phyloP scores from a whole-genome alignment of 2,888 invertebrate species.

The Apodemia duryi region DNA sequence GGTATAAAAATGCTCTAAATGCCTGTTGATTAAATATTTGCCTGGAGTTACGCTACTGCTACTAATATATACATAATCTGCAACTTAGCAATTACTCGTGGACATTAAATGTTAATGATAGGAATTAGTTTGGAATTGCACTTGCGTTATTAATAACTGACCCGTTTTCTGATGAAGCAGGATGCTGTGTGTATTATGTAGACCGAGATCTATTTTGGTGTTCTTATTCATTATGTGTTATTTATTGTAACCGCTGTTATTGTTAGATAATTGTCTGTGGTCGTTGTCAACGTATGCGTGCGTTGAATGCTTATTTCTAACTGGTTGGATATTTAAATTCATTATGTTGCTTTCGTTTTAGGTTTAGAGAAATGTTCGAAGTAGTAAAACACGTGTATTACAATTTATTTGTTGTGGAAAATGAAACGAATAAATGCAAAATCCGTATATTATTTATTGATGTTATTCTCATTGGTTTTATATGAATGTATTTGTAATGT shows the following conservation, averaged over 20 bases:
- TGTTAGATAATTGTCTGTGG: constrained; percentile 29
- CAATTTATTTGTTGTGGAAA: too few species aligned
- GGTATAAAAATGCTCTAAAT: too few species aligned
- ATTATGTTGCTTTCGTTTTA: not conserved
- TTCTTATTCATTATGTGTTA: constrained; percentile 31
- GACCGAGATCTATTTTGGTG: constrained; percentile 31
- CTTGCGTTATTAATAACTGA: constrained; percentile 47
- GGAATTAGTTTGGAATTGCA: constrained; percentile 24
- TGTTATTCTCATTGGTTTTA: too few species aligned
- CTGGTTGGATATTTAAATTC: not conserved
- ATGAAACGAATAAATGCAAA: too few species aligned
- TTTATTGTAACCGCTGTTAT: constrained; percentile 29
- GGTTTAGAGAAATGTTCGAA: too few species aligned
- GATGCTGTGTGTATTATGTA: constrained; percentile 39
- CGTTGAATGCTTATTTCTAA: not conserved
- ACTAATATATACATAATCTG: too few species aligned
- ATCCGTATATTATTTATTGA: too few species aligned
- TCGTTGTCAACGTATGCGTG: constrained; percentile 18
- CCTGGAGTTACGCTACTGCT: too few species aligned
- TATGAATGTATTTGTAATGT: too few species aligned
- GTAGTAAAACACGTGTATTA: too few species aligned
- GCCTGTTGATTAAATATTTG: too few species aligned
- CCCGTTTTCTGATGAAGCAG: constrained; percentile 48
- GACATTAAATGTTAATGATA: not conserved
- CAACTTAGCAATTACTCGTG: not conserved